phyloP scores from a whole-genome alignment of 2,797 vertebrate genomes.

The Poecile montanus region DNA sequence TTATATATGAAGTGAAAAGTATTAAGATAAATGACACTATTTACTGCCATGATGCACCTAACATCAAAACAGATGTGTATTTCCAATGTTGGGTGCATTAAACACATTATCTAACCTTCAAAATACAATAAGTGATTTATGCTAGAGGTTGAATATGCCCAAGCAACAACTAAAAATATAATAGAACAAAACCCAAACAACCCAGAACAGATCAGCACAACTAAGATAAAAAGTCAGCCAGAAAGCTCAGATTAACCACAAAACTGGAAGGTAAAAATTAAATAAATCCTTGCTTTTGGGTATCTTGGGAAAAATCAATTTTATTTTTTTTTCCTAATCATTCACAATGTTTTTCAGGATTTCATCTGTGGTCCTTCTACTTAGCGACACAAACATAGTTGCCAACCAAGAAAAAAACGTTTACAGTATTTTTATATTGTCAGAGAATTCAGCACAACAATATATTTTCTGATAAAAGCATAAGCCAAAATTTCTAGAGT shows the following conservation, averaged over 20 bases:
- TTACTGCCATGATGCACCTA: constrained; percentile 4
- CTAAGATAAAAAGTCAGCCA: background rate
- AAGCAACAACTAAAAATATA: background rate
- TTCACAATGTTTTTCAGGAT: background rate
- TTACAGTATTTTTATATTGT: background rate
- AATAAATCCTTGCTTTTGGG: background rate
- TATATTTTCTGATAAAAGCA: background rate
- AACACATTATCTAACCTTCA: constrained; percentile 39
- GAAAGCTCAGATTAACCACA: background rate
- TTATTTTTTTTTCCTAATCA: background rate
- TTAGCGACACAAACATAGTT: background rate
- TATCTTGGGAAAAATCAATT: background rate
- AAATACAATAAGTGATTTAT: constrained; percentile 53
- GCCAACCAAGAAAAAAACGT: background rate
- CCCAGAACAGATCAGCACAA: background rate
- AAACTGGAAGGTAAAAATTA: background rate
- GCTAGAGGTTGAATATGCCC: background rate
- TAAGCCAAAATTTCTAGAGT: background rate
- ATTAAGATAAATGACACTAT: constrained; percentile 44
- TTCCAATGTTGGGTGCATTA: background rate
- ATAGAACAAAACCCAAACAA: background rate
- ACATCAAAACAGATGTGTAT: constrained; percentile 44
- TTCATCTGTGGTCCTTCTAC: background rate
- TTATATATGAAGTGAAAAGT: constrained; percentile 19
- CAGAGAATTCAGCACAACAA: background rate